Percentiles rank a stretch among this genome's conserved stretches.
These are phyloP conservation scores for Lagodon rhomboides DNA, from an alignment of 2,797 vertebrate genomes.

Conservation along the genomic window DNA sequence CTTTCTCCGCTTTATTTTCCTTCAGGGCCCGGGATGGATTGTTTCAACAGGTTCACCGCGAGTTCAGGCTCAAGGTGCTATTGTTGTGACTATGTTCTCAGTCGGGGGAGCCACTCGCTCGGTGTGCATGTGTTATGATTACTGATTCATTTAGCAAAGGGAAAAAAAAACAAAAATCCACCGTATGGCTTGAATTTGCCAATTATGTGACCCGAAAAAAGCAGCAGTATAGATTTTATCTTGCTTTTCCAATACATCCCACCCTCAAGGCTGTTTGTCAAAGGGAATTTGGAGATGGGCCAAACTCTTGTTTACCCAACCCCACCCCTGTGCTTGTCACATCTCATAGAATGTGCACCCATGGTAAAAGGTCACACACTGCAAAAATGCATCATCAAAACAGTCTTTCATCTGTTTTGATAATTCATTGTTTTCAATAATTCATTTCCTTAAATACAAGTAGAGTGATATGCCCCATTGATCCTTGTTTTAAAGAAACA, in stretches of 20 bases:
- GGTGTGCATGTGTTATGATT: constrained; percentile 29
- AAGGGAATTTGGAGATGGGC: constrained; percentile 29
- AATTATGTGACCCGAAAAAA: neutral
- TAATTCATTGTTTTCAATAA: neutral
- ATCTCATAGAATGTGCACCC: constrained; percentile 33
- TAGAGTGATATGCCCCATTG: neutral
- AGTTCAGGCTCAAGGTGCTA: constrained; percentile 56
- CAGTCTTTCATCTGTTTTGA: neutral
- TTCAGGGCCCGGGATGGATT: constrained; percentile 26
- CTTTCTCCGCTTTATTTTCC: constrained; percentile 53
- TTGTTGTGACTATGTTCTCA: constrained; percentile 44
- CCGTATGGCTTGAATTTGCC: constrained; percentile 7
- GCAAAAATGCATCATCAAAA: constrained; percentile 1
- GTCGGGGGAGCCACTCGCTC: constrained; percentile 2
- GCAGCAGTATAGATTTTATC: neutral
- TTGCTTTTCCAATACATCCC: constrained; percentile 7
- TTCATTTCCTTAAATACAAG: neutral
- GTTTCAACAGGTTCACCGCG: constrained; percentile 53
- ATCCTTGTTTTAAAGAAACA: neutral
- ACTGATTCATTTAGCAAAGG: constrained; percentile 36
- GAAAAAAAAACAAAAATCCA: neutral
- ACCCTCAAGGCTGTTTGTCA: neutral
- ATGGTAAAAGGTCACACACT: constrained; percentile 26
- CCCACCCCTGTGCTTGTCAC: constrained; percentile 18
- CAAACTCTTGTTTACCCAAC: constrained; percentile 23